Evolutionary conservation across 30 jellyfish, hydroid and myxozoan species (phyloP), one percentile per base, ranked within the genome.

Genomic region (Catostylus mosaicus): DNA sequence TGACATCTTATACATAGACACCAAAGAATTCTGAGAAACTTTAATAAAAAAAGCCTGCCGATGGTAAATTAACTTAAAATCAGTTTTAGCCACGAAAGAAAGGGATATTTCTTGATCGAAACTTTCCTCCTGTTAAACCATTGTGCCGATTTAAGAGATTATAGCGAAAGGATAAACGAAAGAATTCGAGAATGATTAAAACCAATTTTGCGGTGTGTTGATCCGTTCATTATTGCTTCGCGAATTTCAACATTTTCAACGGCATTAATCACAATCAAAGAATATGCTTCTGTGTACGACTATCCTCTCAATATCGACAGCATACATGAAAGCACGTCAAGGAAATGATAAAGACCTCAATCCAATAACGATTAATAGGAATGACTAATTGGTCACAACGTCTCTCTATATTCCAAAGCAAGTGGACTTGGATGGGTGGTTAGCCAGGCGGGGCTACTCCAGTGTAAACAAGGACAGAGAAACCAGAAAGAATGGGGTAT

Each of bases 91-190:
- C 18, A 24, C 24, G n/a, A 59, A 23, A 22, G 71, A 23, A 23
- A 59, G 38, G 71, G n/a, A 23, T 7, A 5, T 1, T 1, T 59
- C 11, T 2, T 1, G 71, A 59, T 27, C 71, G 2, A 59, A 59
- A 23, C 37, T 2, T 18, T 37, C 10, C 26, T 4, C n/a, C 67
- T 52, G 26, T 16, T n/a, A 19, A 36, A 1, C 12, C 38, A 59
- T 59, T n/a, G n/a, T 59, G 11, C 35, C 19, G 80, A 68, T 68
- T 33, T 35, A 36, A 10, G 80, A 59, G 80, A 68, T 68, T 68
- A 68, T 18, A 26, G 29, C 29, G n/a, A 19, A 37, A 14, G 35
- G 27, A 68, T 47, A 68, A 68, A 34, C 61, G 61, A 36, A 35
- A 24, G 80, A 68, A 33, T 36, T 37, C 34, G 32, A 18, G 20